phyloP scores from a whole-genome alignment of 2,888 invertebrate genomes.

The Cylindroiulus punctatus region DNA sequence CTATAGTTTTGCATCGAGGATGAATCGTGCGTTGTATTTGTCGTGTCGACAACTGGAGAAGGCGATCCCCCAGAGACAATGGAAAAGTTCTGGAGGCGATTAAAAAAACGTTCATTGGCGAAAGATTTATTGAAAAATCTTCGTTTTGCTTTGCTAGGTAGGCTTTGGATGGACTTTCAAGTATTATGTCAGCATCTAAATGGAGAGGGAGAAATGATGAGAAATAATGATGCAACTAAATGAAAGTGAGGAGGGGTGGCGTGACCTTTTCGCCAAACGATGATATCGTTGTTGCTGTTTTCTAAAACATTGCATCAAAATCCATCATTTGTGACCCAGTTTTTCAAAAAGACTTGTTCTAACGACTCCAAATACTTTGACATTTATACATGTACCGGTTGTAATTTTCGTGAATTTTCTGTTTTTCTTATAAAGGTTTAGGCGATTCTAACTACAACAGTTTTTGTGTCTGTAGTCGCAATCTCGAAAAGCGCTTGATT shows the following conservation, averaged over 20 bases:
- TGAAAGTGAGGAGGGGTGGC: too few species aligned
- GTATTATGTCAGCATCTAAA: background rate
- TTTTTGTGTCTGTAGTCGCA: constrained; percentile 70
- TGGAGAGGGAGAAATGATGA: too few species aligned
- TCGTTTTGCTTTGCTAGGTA: constrained; percentile 69
- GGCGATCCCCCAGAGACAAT: constrained; percentile 71
- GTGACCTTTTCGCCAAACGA: too few species aligned
- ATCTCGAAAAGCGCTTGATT: constrained; percentile 65
- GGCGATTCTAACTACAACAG: constrained; percentile 72
- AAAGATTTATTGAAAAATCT: constrained; percentile 65
- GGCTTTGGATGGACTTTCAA: constrained; percentile 51
- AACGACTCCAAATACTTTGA: too few species aligned
- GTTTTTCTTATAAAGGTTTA: constrained; percentile 65
- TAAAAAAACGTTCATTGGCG: constrained; percentile 66
- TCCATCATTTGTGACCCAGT: too few species aligned
- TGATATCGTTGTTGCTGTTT: too few species aligned
- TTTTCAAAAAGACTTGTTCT: too few species aligned
- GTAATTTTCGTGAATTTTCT: too few species aligned
- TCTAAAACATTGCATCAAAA: too few species aligned
- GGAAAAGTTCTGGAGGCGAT: constrained; percentile 67
- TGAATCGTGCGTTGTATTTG: constrained; percentile 35
- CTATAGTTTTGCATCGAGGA: constrained; percentile 61
- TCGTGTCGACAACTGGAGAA: constrained; percentile 71
- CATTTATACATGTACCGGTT: too few species aligned
- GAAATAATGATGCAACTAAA: too few species aligned